Conservation (phyloP, 1,140 invertebrate genomes). For the Acromyrmex echinatior region DNA sequence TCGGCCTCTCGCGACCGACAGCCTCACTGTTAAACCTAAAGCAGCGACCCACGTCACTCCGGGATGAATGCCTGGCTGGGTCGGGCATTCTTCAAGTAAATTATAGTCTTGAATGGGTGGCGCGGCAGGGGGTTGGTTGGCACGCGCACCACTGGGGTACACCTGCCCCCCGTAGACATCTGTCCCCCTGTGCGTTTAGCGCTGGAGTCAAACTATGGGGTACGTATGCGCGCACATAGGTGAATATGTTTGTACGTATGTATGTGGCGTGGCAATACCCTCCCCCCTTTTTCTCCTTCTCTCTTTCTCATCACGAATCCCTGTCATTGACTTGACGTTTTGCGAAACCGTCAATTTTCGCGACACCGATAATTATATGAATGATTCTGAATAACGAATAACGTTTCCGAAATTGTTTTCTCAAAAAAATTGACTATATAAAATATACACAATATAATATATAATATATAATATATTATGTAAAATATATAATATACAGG, state of each 20-base stretch:
- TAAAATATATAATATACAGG: too few relatives aligned
- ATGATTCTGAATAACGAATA: conserved; percentile 10
- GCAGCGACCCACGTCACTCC: conserved; percentile 76
- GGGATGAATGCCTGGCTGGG: conserved; percentile 77
- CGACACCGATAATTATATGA: conserved; percentile 29
- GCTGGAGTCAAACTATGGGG: conserved; percentile 82
- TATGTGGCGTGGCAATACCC: conserved; percentile 27
- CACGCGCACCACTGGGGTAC: conserved; percentile 84
- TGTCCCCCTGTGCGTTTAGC: conserved; percentile 80
- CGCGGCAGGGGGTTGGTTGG: conserved; percentile 86
- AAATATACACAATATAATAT: background rate
- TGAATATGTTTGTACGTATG: conserved; percentile 20
- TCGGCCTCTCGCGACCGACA: conserved; percentile 67
- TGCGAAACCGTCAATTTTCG: conserved; percentile 50
- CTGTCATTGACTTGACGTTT: conserved; percentile 50
- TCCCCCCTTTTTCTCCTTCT: background rate
- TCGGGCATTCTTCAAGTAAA: conserved; percentile 87
- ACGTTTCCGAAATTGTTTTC: conserved; percentile 14
- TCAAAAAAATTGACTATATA: background rate
- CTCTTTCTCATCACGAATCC: conserved; percentile 48
- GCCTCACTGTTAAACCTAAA: conserved; percentile 64
- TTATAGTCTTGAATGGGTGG: conserved; percentile 87
- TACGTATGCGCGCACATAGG: conserved; percentile 50
- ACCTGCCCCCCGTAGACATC: conserved; percentile 86
- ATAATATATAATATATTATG: too few relatives aligned